Conservation (phyloP, 2,113 vertebrate genomes). For the Phoenicopterus ruber region DNA sequence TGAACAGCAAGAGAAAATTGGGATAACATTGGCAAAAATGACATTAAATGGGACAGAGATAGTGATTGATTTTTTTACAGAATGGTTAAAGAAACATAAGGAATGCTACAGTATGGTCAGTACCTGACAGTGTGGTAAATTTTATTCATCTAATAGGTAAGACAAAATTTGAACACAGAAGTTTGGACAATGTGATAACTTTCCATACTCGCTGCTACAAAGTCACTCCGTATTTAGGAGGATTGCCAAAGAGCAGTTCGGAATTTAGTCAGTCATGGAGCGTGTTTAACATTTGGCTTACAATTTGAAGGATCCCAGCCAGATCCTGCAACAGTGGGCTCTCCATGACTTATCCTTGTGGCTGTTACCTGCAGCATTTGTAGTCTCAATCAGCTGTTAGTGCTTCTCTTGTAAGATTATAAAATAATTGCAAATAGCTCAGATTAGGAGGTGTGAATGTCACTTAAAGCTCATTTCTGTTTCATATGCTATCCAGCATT, state of each 20-base stretch:
- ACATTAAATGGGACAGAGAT: not conserved
- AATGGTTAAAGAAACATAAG: not conserved
- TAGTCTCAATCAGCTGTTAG: slow-evolving; percentile 33
- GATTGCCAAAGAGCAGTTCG: not conserved
- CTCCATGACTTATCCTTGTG: not conserved
- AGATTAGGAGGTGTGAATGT: slow-evolving; percentile 50
- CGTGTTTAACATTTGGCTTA: slow-evolving; percentile 45
- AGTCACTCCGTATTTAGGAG: not conserved
- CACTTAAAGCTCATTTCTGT: slow-evolving; percentile 56
- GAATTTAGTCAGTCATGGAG: not conserved
- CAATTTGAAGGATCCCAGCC: slow-evolving; percentile 25
- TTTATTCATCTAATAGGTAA: not conserved
- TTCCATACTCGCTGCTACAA: not conserved
- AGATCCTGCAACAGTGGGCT: not conserved
- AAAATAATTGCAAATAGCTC: slow-evolving; percentile 56
- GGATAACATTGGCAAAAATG: not conserved
- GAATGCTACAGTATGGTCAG: not conserved
- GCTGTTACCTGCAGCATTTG: slow-evolving; percentile 28
- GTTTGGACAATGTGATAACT: not conserved
- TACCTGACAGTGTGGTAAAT: not conserved
- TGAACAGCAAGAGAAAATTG: not conserved
- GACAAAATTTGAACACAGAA: not conserved
- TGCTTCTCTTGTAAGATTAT: slow-evolving; percentile 44
- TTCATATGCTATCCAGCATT: not conserved
- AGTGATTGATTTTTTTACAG: not conserved